Conservation (phyloP, 2,113 vertebrate species). For the Silurus glanis region DNA sequence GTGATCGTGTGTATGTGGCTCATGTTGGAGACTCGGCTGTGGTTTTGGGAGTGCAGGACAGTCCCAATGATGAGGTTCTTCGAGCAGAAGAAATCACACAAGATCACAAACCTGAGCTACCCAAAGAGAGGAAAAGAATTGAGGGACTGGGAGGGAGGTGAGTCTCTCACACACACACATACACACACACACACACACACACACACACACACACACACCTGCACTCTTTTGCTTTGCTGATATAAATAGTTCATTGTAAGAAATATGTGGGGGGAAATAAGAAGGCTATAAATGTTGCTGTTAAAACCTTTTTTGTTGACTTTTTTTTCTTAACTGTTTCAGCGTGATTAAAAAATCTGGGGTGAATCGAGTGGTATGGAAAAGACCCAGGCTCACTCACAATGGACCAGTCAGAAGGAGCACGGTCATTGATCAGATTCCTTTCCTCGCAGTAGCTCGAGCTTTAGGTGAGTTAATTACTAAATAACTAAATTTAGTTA, state of each 20-base stretch:
- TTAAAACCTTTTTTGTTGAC: not conserved
- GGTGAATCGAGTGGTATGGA: conserved; percentile 96
- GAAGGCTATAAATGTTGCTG: too few species aligned
- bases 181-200: not conserved
- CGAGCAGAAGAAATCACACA: conserved; percentile 94
- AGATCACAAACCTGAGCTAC: conserved; percentile 96
- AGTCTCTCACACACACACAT: conserved; percentile 20
- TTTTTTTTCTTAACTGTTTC: not conserved
- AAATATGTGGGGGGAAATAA: not conserved
- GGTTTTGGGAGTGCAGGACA: conserved; percentile 89
- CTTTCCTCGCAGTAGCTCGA: conserved; percentile 91
- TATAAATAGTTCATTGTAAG: not conserved
- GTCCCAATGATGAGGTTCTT: conserved; percentile 82
- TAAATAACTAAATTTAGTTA: not conserved
- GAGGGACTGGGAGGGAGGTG: conserved; percentile 97
- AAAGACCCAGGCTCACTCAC: conserved; percentile 89
- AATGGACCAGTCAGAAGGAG: conserved; percentile 92
- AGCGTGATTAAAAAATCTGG: conserved; percentile 98
- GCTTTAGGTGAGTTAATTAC: conserved; percentile 69
- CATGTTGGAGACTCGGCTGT: conserved; percentile 96
- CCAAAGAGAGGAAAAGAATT: conserved; percentile 92
- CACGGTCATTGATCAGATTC: conserved; percentile 95
- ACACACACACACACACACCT: not conserved
- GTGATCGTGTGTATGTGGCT: conserved; percentile 91
- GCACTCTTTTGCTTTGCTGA: not conserved